Evolutionary conservation across 2,797 vertebrate species (phyloP), one percentile per base, ranked within the genome.

Genomic region (Phalloptychus januarius): DNA sequence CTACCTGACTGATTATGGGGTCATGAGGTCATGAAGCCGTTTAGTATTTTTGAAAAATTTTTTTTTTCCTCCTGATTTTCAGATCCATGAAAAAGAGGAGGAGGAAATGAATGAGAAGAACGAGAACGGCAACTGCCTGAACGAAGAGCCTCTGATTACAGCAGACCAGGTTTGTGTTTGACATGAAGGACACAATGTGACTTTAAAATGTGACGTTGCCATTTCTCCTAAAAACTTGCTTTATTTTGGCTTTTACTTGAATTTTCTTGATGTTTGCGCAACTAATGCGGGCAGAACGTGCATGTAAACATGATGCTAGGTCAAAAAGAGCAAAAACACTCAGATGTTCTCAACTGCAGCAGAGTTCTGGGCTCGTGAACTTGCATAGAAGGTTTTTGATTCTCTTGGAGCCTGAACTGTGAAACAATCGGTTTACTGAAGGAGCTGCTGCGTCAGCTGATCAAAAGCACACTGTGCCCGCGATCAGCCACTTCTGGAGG

Each of bases 81-180:
- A 96, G 97, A 96, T 97, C 86, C 97, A 96, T 7, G 97, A 97
- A 93, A 97, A 98, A 90, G 97, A 97, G 79, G 97, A 98, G 80
- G 97, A 97, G 78, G 97, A 98, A 81, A 96, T 97, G 96, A 98
- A 97, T 1, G 97, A 98, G 93, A 98, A 98, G 93, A 97, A 97
- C 36, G 97, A 98, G 86, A 96, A 96, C 1, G 95, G 96, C 63
- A 98, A 95, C 83, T 97, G 96, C 36, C 95, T 97, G 88, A 96
- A 89, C 1, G 97, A 98, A 67, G 97, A 98, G 71, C 97, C 97
- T 69, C 94, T 98, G 6, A 94, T 98, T 79, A 97, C 97, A n/a
- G 97, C 97, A 56, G 97, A 98, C 82, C 97, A 98, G 97, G 97
- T 98, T 88, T 87, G 91, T 82, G 38, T 74, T 40, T 58, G 72